Conservation (phyloP, 2,888 invertebrate genomes). For the Stenoptilia bipunctidactyla region DNA sequence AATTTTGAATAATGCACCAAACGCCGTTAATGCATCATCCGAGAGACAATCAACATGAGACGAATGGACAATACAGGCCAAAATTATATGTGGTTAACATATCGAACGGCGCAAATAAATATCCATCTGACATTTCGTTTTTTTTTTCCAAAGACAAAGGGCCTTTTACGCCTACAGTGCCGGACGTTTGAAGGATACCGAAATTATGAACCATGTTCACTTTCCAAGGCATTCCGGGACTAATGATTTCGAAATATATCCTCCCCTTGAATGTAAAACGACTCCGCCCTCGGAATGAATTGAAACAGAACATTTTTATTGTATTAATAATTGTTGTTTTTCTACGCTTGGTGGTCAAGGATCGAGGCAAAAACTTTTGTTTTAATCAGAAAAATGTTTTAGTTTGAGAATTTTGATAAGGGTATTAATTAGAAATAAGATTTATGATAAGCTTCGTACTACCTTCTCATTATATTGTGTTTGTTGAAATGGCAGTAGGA, state of each 20-base stretch:
- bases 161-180: slow-evolving; percentile 57
- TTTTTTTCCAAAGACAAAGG: slow-evolving; percentile 58
- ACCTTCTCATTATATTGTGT: too few species aligned
- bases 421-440: background rate
- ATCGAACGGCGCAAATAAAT: slow-evolving; percentile 53
- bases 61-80: slow-evolving; percentile 35
- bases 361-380: slow-evolving; percentile 22
- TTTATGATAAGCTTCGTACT: too few species aligned
- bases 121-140: slow-evolving; percentile 48
- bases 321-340: slow-evolving; percentile 65
- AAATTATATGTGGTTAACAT: slow-evolving; percentile 48
- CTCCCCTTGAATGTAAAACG: slow-evolving; percentile 70
- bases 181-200: slow-evolving; percentile 38
- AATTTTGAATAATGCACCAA: too few species aligned
- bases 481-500: too few species aligned
- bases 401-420: background rate
- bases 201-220: slow-evolving; percentile 55
- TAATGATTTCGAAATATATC: slow-evolving; percentile 67
- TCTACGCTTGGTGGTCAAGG: slow-evolving; percentile 44
- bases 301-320: slow-evolving; percentile 61
- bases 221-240: slow-evolving; percentile 59
- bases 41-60: slow-evolving; percentile 40
- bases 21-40: slow-evolving; percentile 34
- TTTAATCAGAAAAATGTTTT: background rate
- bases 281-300: slow-evolving; percentile 64